Evolutionary conservation across 2,797 vertebrate genomes (phyloP).

Genomic region (Decapterus maruadsi): DNA sequence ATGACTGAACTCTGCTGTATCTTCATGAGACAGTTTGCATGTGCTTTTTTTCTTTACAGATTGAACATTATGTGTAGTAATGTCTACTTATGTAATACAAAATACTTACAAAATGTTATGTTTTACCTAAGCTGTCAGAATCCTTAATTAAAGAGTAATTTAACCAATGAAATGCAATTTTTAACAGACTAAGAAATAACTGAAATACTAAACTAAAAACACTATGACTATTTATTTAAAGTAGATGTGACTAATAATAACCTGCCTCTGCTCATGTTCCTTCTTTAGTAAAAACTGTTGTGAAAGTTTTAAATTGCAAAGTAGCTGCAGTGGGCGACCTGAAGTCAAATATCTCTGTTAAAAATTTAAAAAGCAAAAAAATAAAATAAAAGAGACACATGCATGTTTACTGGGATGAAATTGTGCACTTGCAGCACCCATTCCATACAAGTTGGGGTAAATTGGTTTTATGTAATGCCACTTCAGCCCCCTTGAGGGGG

Average conservation of each 20-base stretch:
- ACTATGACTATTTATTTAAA: neutral
- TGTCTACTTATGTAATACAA: too few relatives aligned
- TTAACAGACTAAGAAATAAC: too few relatives aligned
- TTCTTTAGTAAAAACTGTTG: neutral
- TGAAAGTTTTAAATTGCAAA: neutral
- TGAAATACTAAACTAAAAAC: too few relatives aligned
- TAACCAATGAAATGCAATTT: neutral
- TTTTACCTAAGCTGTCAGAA: neutral
- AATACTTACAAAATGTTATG: too few relatives aligned
- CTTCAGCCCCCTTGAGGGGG: slow-evolving; percentile 49
- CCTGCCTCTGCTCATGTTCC: neutral
- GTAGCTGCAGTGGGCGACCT: neutral
- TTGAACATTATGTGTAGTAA: neutral
- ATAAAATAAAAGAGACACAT: too few relatives aligned
- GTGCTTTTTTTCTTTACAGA: too few relatives aligned
- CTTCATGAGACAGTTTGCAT: neutral
- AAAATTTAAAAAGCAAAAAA: neutral
- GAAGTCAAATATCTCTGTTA: too few relatives aligned
- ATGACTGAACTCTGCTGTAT: neutral
- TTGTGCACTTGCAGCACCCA: neutral
- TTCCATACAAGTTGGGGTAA: neutral
- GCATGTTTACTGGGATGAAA: neutral
- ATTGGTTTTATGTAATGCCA: slow-evolving; percentile 8
- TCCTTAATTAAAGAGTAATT: too few relatives aligned
- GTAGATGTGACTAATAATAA: neutral